Percentiles rank a stretch among this genome's conserved stretches.
Evolutionary conservation across 2,888 invertebrate genomes (phyloP).

Genomic region (Barypeithes pellucidus): DNA sequence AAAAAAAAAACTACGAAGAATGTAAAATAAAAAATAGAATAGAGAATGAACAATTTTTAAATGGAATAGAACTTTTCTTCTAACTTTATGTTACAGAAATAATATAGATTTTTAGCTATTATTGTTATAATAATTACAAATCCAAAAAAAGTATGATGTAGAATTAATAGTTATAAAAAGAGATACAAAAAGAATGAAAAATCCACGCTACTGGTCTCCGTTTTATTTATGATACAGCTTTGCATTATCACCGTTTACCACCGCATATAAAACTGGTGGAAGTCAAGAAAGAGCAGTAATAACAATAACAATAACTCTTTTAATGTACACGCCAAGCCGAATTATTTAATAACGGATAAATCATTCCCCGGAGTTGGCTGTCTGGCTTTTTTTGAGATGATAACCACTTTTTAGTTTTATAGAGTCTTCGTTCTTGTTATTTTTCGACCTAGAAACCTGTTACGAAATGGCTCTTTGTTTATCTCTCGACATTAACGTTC

Average conservation of each 20-base stretch:
- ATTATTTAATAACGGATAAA: slow-evolving; percentile 33
- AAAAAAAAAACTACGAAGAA: no score
- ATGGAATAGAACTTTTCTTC: no score
- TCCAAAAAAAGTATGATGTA: no score
- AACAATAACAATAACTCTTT: slow-evolving; percentile 32
- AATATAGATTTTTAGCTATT: no score
- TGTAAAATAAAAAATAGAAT: no score
- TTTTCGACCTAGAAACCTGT: not conserved
- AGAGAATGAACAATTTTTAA: no score
- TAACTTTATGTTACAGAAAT: no score
- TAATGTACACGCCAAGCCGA: slow-evolving; percentile 28
- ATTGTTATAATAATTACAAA: no score
- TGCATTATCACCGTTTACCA: slow-evolving; percentile 35
- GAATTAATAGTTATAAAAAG: no score
- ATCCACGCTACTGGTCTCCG: slow-evolving; percentile 14
- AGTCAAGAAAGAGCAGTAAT: slow-evolving; percentile 30
- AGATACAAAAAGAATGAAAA: no score
- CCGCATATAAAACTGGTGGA: slow-evolving; percentile 32
- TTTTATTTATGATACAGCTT: slow-evolving; percentile 30
- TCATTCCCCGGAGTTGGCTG: slow-evolving; percentile 7
- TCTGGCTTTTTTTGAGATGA: slow-evolving; percentile 7
- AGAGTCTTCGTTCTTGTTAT: not conserved
- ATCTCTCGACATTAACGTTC: not conserved
- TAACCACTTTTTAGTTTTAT: slow-evolving; percentile 12
- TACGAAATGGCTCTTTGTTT: not conserved